A percentile compares a stretch with the other conserved stretches of the same genome.
Conservation (phyloP, 2,797 vertebrate species). For the Propithecus perrieri region DNA sequence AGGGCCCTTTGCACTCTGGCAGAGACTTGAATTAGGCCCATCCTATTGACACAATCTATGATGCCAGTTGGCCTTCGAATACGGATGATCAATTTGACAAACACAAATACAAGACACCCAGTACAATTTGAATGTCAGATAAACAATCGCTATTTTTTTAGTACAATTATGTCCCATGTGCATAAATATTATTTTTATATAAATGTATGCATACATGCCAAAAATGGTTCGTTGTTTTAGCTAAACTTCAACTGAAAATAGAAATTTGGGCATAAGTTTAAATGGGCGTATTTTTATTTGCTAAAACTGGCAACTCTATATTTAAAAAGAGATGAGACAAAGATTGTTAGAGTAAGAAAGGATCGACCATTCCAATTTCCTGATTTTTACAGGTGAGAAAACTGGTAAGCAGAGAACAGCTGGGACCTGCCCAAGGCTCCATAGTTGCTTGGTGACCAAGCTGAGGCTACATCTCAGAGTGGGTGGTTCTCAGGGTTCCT, state of each 20-base stretch:
- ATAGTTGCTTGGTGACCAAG: neutral
- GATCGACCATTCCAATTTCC: neutral
- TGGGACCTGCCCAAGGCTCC: neutral
- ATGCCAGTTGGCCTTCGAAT: neutral
- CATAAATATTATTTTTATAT: neutral
- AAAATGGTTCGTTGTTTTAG: neutral
- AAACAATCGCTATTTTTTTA: conserved; percentile 31
- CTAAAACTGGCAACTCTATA: neutral
- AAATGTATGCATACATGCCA: fast-evolving
- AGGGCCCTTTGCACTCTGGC: neutral
- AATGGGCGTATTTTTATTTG: conserved; percentile 6
- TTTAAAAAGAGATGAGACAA: neutral
- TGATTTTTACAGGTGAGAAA: neutral
- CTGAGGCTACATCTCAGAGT: neutral
- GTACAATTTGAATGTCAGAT: neutral
- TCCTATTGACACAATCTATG: neutral
- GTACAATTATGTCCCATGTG: neutral
- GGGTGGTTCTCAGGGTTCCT: neutral
- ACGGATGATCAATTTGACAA: neutral
- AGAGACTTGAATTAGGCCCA: neutral
- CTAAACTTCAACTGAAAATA: neutral
- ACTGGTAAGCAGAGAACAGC: neutral
- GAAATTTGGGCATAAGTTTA: neutral
- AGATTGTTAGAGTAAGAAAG: neutral
- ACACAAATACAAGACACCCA: neutral